Evolutionary conservation across 2,797 vertebrate species (phyloP).

Genomic region (Steatocranus sp.): DNA sequence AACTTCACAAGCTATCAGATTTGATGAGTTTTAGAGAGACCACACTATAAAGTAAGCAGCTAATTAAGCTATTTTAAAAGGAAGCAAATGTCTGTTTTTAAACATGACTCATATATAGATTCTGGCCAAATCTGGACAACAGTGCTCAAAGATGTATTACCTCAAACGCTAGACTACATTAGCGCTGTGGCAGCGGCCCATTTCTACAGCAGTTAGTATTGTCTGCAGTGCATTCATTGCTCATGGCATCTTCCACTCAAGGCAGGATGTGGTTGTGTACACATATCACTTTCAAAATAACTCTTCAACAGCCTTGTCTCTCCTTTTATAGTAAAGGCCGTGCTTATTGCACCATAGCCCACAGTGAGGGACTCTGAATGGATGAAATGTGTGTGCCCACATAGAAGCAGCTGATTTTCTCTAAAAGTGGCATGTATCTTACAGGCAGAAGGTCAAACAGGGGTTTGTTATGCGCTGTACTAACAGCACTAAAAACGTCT

Average conservation of each 20-base stretch:
- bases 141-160: neutral
- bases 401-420: neutral
- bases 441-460: neutral
- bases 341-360: neutral
- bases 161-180: neutral
- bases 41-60: neutral
- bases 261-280: conserved; percentile 73
- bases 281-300: conserved; percentile 71
- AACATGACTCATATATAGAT: neutral
- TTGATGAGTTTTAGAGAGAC: neutral
- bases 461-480: neutral
- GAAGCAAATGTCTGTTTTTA: neutral
- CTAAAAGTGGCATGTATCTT: neutral
- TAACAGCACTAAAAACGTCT: conserved; percentile 1
- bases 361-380: neutral
- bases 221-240: conserved; percentile 26
- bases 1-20: neutral
- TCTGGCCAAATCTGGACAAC: neutral
- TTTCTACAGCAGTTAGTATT: conserved; percentile 9
- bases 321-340: conserved; percentile 77
- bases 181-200: conserved; percentile 4
- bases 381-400: neutral
- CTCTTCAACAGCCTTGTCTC: conserved; percentile 50
- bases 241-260: conserved; percentile 35
- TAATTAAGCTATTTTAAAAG: neutral